phyloP scores from a whole-genome alignment of 2,888 invertebrate species.

The Sclerodermus sp. region DNA sequence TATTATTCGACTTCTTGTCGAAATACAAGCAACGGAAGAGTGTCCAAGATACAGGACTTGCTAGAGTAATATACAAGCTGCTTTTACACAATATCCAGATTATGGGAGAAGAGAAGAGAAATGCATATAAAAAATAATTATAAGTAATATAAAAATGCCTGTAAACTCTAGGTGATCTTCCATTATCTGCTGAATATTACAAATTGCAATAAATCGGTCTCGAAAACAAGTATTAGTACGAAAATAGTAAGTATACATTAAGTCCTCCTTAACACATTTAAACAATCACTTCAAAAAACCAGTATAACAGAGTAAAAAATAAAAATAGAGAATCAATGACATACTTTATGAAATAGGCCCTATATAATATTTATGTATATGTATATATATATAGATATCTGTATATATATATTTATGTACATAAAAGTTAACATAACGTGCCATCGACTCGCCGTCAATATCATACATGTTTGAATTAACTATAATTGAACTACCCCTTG shows the following conservation, averaged over 20 bases:
- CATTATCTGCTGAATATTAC: slow-evolving; percentile 13
- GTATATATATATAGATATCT: slow-evolving; percentile 27
- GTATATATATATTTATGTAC: slow-evolving; percentile 48
- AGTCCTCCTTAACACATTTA: slow-evolving; percentile 50
- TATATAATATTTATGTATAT: slow-evolving; percentile 46
- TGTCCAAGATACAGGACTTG: too few relatives aligned
- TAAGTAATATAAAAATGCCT: background rate
- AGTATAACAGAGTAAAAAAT: slow-evolving; percentile 37
- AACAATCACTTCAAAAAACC: slow-evolving; percentile 46
- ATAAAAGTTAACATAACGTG: slow-evolving; percentile 53
- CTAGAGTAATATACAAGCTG: too few relatives aligned
- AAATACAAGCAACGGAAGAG: too few relatives aligned
- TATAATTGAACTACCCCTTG: slow-evolving; percentile 36
- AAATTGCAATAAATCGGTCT: slow-evolving; percentile 23
- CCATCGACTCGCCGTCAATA: slow-evolving; percentile 42
- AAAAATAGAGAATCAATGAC: slow-evolving; percentile 43
- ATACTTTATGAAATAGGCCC: slow-evolving; percentile 49
- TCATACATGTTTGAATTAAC: slow-evolving; percentile 45
- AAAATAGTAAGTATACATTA: slow-evolving; percentile 41
- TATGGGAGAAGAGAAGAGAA: background rate
- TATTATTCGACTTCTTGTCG: too few relatives aligned
- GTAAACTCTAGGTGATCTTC: too few relatives aligned
- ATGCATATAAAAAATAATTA: background rate
- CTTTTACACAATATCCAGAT: too few relatives aligned
- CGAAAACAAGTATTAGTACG: slow-evolving; percentile 20